Evolutionary conservation across 2,888 invertebrate species (phyloP), one percentile per base, ranked within the genome.

Genomic region (Cerceris rybyensis): DNA sequence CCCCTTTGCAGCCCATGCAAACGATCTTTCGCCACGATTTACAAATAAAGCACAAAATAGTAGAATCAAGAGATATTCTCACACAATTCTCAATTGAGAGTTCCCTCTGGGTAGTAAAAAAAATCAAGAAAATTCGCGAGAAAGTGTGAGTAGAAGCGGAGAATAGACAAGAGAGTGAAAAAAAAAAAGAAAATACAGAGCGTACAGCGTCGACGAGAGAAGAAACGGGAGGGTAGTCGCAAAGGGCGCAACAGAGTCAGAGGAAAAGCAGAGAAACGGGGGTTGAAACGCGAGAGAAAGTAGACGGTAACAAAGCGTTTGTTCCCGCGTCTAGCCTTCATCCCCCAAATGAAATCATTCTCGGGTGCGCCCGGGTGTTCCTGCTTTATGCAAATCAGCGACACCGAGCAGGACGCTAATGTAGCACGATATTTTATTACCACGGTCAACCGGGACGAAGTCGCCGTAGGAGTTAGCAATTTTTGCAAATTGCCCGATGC

Each of bases 271-370:
- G 49, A 11, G 14, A 52, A 52, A 49, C 13, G 42, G 46, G n/a
- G 43, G 5, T 7, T 39, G 41, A 28, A 16, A 70, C 46, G 60
- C 54, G 59, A 41, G 58, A 59, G 63, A 39, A 49, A 63, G 39
- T 50, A 39, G 13, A 52, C 60, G 64, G 59, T 70, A 79, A 79
- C 75, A 78, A 78, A 84, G 82, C 84, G 78, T 84, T 84, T 81
- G 81, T 82, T 84, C 78, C 78, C 68, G 72, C 78, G 82, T 83
- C 82, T 76, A 61, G 82, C 60, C 82, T 84, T 84, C 82, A 84
- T 84, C 81, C 78, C 78, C 78, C 64, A 77, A 84, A 84, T 84
- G 82, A 84, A 84, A 84, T 84, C 82, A 84, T 84, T 82, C 84
- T 63, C 70, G 73, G 75, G 70, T 70, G 61, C 69, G 73, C 72